These are phyloP conservation scores for Deroptyus accipitrinus DNA, from an alignment of 2,113 vertebrate genomes.

Conservation along the genomic window DNA sequence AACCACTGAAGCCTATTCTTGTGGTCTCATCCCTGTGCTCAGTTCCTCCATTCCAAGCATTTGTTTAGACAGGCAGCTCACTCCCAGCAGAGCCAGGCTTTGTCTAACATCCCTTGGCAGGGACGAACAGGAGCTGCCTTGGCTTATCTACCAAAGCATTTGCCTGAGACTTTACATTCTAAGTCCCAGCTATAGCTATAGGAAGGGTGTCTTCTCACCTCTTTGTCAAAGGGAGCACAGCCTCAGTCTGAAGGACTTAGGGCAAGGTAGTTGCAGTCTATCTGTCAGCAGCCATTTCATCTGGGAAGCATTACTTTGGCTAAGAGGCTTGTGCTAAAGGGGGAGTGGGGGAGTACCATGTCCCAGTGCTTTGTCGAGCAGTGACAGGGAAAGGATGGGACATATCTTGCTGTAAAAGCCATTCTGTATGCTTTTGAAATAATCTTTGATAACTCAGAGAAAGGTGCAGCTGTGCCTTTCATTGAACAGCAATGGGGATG, in stretches of 20 bases:
- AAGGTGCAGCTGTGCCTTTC: slow-evolving; percentile 57
- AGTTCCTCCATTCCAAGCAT: not conserved
- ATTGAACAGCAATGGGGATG: not conserved
- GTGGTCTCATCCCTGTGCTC: not conserved
- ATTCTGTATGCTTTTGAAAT: not conserved
- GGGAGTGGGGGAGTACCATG: not conserved
- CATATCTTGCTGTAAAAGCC: not conserved
- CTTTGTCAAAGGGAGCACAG: not conserved
- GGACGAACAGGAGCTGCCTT: rapidly evolving
- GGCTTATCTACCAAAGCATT: not conserved
- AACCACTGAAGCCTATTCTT: not conserved
- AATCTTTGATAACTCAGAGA: slow-evolving; percentile 40
- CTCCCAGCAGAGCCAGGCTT: not conserved
- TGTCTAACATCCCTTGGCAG: rapidly evolving
- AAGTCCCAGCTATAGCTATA: not conserved
- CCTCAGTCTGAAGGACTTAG: not conserved
- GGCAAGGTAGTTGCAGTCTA: not conserved
- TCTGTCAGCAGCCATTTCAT: not conserved
- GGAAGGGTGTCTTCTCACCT: not conserved
- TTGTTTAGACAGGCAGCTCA: not conserved
- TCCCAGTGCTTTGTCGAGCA: not conserved
- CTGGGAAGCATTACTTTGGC: not conserved
- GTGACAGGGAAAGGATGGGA: not conserved
- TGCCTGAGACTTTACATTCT: not conserved
- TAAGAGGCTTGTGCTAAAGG: not conserved